Conservation (phyloP, 2,113 vertebrate genomes). For the Hemiscyllium ocellatum region DNA sequence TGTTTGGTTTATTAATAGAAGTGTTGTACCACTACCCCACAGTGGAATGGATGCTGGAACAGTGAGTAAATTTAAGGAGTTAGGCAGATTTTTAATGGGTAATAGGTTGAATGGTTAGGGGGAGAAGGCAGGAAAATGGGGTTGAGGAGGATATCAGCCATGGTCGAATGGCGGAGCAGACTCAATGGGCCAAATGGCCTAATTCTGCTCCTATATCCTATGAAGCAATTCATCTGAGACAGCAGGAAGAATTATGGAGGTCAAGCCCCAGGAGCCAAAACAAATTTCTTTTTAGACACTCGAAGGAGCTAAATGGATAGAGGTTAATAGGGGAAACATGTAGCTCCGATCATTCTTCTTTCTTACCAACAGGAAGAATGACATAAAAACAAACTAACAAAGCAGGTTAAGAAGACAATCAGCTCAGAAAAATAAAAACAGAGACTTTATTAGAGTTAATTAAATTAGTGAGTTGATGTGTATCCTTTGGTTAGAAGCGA, state of each 20-base stretch:
- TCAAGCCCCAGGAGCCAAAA: background rate
- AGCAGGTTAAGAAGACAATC: background rate
- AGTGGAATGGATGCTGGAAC: too few species aligned
- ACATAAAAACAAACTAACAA: background rate
- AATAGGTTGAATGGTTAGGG: too few species aligned
- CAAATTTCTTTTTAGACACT: background rate
- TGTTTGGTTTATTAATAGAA: too few species aligned
- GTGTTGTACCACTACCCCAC: too few species aligned
- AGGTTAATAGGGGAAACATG: background rate
- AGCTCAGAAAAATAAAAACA: background rate
- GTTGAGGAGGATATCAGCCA: too few species aligned
- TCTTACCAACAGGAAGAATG: background rate
- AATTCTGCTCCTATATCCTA: too few species aligned
- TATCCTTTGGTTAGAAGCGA: background rate
- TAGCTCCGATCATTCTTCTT: background rate
- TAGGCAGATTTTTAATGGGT: too few species aligned
- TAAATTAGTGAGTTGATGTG: background rate
- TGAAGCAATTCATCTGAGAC: background rate
- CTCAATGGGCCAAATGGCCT: too few species aligned
- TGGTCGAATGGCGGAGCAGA: too few species aligned
- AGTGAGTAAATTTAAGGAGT: too few species aligned
- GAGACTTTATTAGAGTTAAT: background rate
- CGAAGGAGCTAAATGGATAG: background rate
- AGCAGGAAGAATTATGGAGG: background rate
- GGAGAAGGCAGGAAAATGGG: too few species aligned